Evolutionary conservation across 2,888 invertebrate genomes (phyloP), one percentile per base, ranked within the genome.

Genomic region (Leptothorax acervorum): DNA sequence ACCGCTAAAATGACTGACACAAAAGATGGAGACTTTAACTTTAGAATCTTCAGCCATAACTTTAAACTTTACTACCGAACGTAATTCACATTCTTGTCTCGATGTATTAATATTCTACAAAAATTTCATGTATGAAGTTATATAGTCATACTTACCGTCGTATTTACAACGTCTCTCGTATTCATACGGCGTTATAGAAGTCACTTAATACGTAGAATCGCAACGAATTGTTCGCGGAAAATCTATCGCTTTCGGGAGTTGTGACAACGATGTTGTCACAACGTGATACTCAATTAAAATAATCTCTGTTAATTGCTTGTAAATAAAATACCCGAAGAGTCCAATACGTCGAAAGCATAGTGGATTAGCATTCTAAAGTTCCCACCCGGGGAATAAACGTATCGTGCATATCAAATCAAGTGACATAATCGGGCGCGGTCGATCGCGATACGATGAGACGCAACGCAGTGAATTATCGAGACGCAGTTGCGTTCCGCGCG

Each of bases 341-440:
- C 9, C 65, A 12, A 28, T 35, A 63, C 51, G 51, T 48, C 66
- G 23, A 35, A 57, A 45, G 42, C 18, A 60, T n/a, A 9, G n/a
- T 48, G 23, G 18, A 71, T 83, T 79, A 62, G 62, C 83, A 83
- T 83, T 70, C 70, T 62, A 0, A 42, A 70, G 79, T 79, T 70
- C 12, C 63, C 55, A 42, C 51, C 42, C n/a, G 53, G n/a, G 60
- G 18, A 78, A 60, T 39, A 45, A 60, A 23, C 42, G 9, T 15
- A 23, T 53, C 15, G 0, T 1, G 48, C 31, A 18, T 48, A 48
- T 45, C 55, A 18, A 11, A 48, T 45, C 55, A 18, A 11, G n/a
- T 18, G 28, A 73, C 28, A 57, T 28, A 57, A 73, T 42, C 15
- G 55, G 68, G 5, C 5, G 48, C 18, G 53, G 28, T 15, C 5